Percentiles rank a stretch among this genome's conserved stretches.
Conservation (phyloP, 2,797 vertebrate species). For the Alectoris magna region DNA sequence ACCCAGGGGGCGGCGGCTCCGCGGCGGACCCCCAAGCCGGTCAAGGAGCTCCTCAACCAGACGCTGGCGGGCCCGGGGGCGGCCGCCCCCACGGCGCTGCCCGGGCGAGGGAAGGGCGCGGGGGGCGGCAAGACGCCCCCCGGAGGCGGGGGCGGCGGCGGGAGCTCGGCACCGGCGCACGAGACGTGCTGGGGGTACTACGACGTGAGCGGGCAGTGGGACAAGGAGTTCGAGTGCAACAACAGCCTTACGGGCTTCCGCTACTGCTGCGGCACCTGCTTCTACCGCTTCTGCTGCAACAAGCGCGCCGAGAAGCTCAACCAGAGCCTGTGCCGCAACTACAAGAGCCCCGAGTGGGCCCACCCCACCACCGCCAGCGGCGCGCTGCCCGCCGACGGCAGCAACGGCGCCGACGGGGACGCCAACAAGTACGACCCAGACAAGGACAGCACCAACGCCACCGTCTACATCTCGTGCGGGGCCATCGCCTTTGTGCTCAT, state of each 20-base stretch:
- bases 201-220: conserved; percentile 96
- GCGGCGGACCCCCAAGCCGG: conserved; percentile 53
- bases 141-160: conserved; percentile 50
- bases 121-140: conserved; percentile 57
- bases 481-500: conserved; percentile 93
- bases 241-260: conserved; percentile 93
- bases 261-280: conserved; percentile 98
- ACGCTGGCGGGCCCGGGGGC: conserved; percentile 41
- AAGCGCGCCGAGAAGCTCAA: conserved; percentile 93
- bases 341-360: conserved; percentile 94
- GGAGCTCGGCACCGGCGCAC: conserved; percentile 75
- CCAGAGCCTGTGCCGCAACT: conserved; percentile 94
- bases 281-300: conserved; percentile 97
- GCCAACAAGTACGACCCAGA: conserved; percentile 91
- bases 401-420: conserved; percentile 78
- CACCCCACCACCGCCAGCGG: conserved; percentile 83
- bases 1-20: conserved; percentile 58
- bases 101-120: conserved; percentile 60
- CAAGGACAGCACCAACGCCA: conserved; percentile 95
- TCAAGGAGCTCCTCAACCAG: conserved; percentile 58
- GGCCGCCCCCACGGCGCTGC: conserved; percentile 49
- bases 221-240: conserved; percentile 98
- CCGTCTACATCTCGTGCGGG: conserved; percentile 97
- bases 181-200: conserved; percentile 96
- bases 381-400: conserved; percentile 80